phyloP scores from a whole-genome alignment of 1,140 invertebrate genomes.

The Pissodes strobi region DNA sequence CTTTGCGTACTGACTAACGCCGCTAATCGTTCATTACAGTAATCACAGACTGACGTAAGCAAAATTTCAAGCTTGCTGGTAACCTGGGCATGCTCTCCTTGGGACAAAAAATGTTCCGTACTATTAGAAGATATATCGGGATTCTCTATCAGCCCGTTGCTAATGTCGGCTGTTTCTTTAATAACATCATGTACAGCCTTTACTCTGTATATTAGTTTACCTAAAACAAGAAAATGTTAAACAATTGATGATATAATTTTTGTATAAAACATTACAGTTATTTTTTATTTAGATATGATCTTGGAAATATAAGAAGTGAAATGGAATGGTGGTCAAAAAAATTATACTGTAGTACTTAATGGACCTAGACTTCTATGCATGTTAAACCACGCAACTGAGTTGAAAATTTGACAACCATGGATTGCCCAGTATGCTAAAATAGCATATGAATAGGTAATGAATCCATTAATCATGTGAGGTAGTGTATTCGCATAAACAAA shows the following conservation, averaged over 20 bases:
- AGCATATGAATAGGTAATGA: too few species aligned
- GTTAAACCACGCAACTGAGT: too few species aligned
- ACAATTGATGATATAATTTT: background rate
- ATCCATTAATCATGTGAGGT: too few species aligned
- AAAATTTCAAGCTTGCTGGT: constrained; percentile 75
- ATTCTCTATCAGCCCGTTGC: constrained; percentile 57
- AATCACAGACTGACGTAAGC: constrained; percentile 81
- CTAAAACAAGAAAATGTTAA: constrained; percentile 41
- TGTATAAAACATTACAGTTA: too few species aligned
- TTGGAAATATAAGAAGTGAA: too few species aligned
- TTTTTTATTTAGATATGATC: too few species aligned
- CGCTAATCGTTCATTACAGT: constrained; percentile 88
- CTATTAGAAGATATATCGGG: constrained; percentile 7
- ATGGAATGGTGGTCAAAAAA: too few species aligned
- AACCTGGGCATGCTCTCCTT: constrained; percentile 71
- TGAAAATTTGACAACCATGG: too few species aligned
- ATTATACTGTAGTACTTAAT: too few species aligned
- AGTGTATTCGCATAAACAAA: too few species aligned
- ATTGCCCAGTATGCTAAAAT: too few species aligned
- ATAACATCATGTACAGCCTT: constrained; percentile 77
- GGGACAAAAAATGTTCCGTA: constrained; percentile 69
- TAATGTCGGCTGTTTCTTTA: constrained; percentile 64
- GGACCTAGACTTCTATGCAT: too few species aligned
- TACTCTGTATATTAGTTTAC: constrained; percentile 64
- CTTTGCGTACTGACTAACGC: constrained; percentile 80